Percentiles rank a stretch among this genome's conserved stretches.
phyloP scores from a whole-genome alignment of 1,140 invertebrate genomes.

The Samia ricini region DNA sequence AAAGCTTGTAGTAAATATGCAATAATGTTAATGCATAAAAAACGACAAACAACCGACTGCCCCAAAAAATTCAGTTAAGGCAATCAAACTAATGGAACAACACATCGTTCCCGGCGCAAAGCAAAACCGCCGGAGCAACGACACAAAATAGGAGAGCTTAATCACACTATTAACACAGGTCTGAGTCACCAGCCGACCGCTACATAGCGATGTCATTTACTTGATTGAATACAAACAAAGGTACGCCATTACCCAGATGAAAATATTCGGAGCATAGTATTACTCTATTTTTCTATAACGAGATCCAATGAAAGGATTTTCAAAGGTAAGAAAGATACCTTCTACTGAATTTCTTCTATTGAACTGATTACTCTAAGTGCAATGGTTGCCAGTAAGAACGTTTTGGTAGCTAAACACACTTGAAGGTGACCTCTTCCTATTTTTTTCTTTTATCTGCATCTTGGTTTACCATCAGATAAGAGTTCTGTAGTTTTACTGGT shows the following conservation, averaged over 20 bases:
- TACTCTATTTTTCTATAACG: not conserved
- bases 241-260: not conserved
- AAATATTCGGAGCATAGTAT: not conserved
- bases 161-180: slow-evolving; percentile 12
- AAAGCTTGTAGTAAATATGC: not conserved
- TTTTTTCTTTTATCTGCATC: too few relatives aligned
- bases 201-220: not conserved
- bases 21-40: not conserved
- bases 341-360: too few relatives aligned
- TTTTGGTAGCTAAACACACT: too few relatives aligned
- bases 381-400: too few relatives aligned
- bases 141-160: slow-evolving; percentile 13
- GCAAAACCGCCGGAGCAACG: not conserved
- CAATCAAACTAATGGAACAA: slow-evolving; percentile 8
- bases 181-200: not conserved
- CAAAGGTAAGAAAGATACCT: too few relatives aligned
- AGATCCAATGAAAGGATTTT: not conserved
- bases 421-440: too few relatives aligned
- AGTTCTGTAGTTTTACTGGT: too few relatives aligned
- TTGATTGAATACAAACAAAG: slow-evolving; percentile 14
- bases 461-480: too few relatives aligned
- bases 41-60: not conserved
- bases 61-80: slow-evolving; percentile 1
- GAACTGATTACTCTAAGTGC: too few relatives aligned
- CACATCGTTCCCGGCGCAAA: slow-evolving; percentile 1